Percentiles rank a stretch among this genome's conserved stretches.
Conservation (phyloP, 2,113 vertebrate species). For the Embiotoca jacksoni region DNA sequence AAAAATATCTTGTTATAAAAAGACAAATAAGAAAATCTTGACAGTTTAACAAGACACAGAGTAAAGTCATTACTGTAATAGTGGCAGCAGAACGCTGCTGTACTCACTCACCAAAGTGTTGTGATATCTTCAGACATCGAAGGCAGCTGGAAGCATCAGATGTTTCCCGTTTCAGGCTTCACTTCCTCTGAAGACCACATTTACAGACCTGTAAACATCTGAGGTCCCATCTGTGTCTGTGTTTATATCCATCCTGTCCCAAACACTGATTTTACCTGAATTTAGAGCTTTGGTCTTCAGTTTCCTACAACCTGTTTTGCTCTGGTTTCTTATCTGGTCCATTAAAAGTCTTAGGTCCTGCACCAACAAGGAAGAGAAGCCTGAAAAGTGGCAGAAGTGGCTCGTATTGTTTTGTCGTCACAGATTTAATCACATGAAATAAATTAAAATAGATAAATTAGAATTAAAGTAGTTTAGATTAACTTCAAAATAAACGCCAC, state of each 20-base stretch:
- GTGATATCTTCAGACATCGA: constrained; percentile 16
- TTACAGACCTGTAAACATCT: neutral
- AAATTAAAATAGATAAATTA: constrained; percentile 11
- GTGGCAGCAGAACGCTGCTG: neutral
- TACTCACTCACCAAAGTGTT: constrained; percentile 15
- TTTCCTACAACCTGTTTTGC: neutral
- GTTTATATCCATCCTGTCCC: neutral
- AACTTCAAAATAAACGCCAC: constrained; percentile 41
- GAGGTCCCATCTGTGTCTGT: neutral
- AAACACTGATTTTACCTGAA: neutral
- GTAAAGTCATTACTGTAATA: neutral
- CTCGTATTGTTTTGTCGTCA: neutral
- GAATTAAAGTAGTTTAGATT: neutral
- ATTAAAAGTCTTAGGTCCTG: neutral
- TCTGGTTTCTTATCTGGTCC: neutral
- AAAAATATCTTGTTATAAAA: neutral
- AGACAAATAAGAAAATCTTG: neutral
- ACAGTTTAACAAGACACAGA: constrained; percentile 1
- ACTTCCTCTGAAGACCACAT: neutral
- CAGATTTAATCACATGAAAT: neutral
- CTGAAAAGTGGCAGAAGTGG: constrained; percentile 11
- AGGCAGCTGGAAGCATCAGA: constrained; percentile 52
- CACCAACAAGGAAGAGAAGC: neutral
- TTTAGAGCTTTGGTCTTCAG: constrained; percentile 39
- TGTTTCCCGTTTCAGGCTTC: constrained; percentile 16